Base-by-base conservation (phyloP, 2,888 invertebrate genomes). In the Apotomis capreana region DNA sequence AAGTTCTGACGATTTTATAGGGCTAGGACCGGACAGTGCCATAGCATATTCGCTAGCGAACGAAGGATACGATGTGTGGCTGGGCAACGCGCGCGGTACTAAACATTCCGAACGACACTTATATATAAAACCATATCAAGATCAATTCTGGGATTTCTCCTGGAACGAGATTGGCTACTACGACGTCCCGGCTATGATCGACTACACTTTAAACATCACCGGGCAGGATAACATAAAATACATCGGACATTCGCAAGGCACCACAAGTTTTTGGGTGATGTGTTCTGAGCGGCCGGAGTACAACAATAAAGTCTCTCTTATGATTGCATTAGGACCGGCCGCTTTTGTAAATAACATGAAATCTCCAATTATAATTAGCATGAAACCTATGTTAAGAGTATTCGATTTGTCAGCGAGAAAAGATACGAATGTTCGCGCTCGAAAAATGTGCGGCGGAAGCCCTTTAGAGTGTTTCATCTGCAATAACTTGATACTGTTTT, bases 131-230 rank as follows among this genome's bases (percentile, higher is more conserved):
- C 85, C 93, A 0, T 80, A 80, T 0, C 87, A 94, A 6, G 78
- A 84, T 0, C 80, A 84, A 12, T 96, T 94, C 80, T 96, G 96
- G 96, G 88, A 95, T 68, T 96, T 95, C 78, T 96, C 96, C 68
- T 98, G 96, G 95, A 96, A 98, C 84, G 96, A 97, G 83, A 97
- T 98, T 81, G 97, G 96, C 0, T 83, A 89, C 46, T 94, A 93
- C 79, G 98, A 98, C 84, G 81, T 98, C 4, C 97, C 98, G 3
- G 95, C 96, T 0, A 96, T 95, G 90, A 95, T 98, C 40, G 96
- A 98, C 81, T 95, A 95, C 81, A 91, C 95, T 0, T 83, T 96
- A 0, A 78, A 86, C 0, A 74, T 76, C 9, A 96, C 95, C 0
- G 89, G 92, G 0, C 84, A 91, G 55, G 73, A 88, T 9, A 86